A percentile compares a stretch with the other conserved stretches of the same genome.
Evolutionary conservation across 1,140 invertebrate species (phyloP).

Genomic region (Apis florea): DNA sequence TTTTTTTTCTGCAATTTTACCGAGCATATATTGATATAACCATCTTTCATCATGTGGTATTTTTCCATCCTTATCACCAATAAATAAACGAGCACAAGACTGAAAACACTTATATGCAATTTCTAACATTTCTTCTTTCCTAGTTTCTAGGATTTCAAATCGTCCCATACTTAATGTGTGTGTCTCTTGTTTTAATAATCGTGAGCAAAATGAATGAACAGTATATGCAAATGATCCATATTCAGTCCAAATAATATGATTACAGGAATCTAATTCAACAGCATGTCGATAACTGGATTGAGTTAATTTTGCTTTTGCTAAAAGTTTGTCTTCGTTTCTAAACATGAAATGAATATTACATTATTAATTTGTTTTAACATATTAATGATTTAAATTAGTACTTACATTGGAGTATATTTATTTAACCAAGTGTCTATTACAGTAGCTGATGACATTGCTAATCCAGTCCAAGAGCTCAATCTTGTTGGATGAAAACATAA

Average conservation of each 20-base stretch:
- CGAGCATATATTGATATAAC: constrained; percentile 95
- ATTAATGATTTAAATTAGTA: constrained; percentile 42
- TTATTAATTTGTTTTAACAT: background rate
- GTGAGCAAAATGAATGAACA: constrained; percentile 92
- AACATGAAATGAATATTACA: constrained; percentile 53
- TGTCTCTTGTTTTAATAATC: constrained; percentile 89
- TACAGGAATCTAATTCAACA: constrained; percentile 85
- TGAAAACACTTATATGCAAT: constrained; percentile 89
- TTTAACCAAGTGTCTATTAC: constrained; percentile 91
- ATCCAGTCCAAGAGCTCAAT: constrained; percentile 95
- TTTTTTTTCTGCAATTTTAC: constrained; percentile 93
- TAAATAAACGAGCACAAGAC: constrained; percentile 84
- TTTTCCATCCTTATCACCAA: constrained; percentile 71
- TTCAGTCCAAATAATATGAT: constrained; percentile 92
- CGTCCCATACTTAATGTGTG: constrained; percentile 89
- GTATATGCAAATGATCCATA: constrained; percentile 93
- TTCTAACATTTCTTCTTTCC: constrained; percentile 89
- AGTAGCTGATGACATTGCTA: constrained; percentile 90
- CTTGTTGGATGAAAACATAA: constrained; percentile 88
- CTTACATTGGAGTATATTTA: constrained; percentile 83
- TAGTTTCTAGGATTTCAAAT: constrained; percentile 87
- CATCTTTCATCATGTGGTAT: constrained; percentile 89
- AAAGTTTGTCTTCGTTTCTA: constrained; percentile 85
- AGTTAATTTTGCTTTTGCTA: constrained; percentile 86
- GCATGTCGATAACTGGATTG: constrained; percentile 90